phyloP scores from a whole-genome alignment of 2,113 vertebrate genomes.

The Okapia johnstoni region DNA sequence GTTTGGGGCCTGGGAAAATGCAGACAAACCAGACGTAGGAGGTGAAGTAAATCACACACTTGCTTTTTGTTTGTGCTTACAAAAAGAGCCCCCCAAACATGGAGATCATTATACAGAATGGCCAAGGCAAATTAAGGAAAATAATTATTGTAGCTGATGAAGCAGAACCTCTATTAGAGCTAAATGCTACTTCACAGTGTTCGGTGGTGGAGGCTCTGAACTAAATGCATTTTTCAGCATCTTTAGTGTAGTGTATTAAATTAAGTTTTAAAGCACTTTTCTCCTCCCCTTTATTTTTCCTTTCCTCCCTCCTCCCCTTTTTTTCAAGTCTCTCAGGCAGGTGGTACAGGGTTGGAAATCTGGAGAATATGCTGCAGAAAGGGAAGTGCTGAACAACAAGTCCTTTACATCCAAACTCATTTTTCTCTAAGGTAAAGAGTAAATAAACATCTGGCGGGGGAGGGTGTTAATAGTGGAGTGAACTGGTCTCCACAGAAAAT shows the following conservation, averaged over 20 bases:
- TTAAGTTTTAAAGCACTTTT: conserved; percentile 80
- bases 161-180: conserved; percentile 82
- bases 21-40: not conserved
- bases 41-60: not conserved
- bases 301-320: not conserved
- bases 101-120: conserved; percentile 74
- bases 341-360: not conserved
- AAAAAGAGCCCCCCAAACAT: conserved; percentile 47
- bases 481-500: not conserved
- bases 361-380: not conserved
- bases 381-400: not conserved
- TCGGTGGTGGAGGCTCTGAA: conserved; percentile 65
- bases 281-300: conserved; percentile 61
- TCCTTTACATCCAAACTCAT: not conserved
- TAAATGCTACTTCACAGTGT: conserved; percentile 74
- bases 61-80: not conserved
- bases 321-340: not conserved
- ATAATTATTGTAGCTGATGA: conserved; percentile 82
- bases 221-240: conserved; percentile 80
- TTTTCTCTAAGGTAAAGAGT: conserved; percentile 22
- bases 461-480: not conserved
- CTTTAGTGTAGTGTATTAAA: conserved; percentile 80
- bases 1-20: not conserved
- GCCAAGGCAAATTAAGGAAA: conserved; percentile 80
- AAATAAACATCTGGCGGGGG: not conserved